A percentile compares a stretch with the other conserved stretches of the same genome.
phyloP scores from a whole-genome alignment of 2,113 vertebrate genomes.

The Nansenia antarctica region DNA sequence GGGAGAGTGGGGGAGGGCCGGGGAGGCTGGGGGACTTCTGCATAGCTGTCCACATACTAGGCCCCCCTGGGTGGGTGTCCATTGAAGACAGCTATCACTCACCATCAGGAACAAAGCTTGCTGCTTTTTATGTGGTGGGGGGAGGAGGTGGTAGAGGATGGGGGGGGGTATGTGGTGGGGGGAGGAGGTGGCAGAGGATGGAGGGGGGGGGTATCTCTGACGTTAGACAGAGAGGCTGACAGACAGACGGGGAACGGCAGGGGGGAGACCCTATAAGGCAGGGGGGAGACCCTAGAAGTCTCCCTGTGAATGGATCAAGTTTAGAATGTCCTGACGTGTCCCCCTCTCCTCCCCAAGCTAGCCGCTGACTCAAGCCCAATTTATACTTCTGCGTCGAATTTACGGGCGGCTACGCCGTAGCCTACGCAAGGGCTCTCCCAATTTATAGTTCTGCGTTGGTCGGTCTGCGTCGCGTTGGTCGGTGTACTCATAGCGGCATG shows the following conservation, averaged over 20 bases:
- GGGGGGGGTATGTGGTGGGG: constrained; percentile 18
- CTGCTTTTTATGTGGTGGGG: constrained; percentile 16
- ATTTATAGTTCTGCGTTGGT: too few species aligned
- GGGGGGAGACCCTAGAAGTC: background rate
- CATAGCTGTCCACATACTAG: constrained; percentile 30
- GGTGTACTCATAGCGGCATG: too few species aligned
- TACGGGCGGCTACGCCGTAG: too few species aligned
- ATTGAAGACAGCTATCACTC: constrained; percentile 51
- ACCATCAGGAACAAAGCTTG: constrained; percentile 45
- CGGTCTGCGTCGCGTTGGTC: too few species aligned
- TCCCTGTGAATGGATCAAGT: constrained; percentile 5
- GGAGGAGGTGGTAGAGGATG: constrained; percentile 3
- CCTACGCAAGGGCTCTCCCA: too few species aligned
- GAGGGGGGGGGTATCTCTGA: constrained; percentile 24
- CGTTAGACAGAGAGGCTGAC: constrained; percentile 25
- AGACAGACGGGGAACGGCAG: constrained; percentile 6
- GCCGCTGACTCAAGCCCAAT: too few species aligned
- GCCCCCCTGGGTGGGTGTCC: constrained; percentile 19
- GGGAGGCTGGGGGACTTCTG: constrained; percentile 29
- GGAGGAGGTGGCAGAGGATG: constrained; percentile 2
- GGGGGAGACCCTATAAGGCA: constrained; percentile 14
- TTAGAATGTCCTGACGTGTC: background rate
- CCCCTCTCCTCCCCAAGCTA: background rate
- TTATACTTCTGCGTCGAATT: too few species aligned
- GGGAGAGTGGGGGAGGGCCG: constrained; percentile 15